Evolutionary conservation across 2,888 invertebrate species (phyloP).

Genomic region (Aphodius sticticus): DNA sequence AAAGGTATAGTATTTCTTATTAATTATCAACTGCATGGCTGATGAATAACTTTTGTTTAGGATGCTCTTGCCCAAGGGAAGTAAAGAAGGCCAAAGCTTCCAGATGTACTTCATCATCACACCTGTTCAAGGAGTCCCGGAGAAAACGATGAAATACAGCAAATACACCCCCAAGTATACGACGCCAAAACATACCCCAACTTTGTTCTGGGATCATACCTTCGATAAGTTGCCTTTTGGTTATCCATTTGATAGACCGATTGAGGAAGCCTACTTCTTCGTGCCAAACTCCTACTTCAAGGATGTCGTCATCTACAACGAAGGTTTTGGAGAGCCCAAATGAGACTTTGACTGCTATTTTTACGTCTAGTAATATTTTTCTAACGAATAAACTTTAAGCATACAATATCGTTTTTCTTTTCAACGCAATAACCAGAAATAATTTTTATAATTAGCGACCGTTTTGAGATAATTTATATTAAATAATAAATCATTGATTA

Average conservation of each 20-base stretch:
- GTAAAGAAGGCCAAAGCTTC: constrained; percentile 66
- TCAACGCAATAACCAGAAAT: not conserved
- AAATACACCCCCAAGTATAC: constrained; percentile 10
- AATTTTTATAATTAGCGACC: not conserved
- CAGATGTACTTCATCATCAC: constrained; percentile 63
- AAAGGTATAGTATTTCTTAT: constrained; percentile 6
- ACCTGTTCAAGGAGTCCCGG: constrained; percentile 47
- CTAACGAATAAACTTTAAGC: not conserved
- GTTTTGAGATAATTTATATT: no score
- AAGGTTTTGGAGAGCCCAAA: not conserved
- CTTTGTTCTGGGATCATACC: constrained; percentile 7
- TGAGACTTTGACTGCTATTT: not conserved
- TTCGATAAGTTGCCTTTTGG: constrained; percentile 67
- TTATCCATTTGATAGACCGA: constrained; percentile 77
- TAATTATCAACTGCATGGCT: no score
- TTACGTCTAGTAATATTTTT: not conserved
- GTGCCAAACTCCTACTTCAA: constrained; percentile 74
- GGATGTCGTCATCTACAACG: constrained; percentile 71
- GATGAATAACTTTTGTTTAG: constrained; percentile 41
- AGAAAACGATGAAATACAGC: constrained; percentile 13
- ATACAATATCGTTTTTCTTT: not conserved
- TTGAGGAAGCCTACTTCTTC: constrained; percentile 64
- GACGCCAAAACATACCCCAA: not conserved
- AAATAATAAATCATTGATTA: no score
- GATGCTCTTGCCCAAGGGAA: constrained; percentile 76